phyloP scores from a whole-genome alignment of 2,888 invertebrate species.

The Orthosia gothica region DNA sequence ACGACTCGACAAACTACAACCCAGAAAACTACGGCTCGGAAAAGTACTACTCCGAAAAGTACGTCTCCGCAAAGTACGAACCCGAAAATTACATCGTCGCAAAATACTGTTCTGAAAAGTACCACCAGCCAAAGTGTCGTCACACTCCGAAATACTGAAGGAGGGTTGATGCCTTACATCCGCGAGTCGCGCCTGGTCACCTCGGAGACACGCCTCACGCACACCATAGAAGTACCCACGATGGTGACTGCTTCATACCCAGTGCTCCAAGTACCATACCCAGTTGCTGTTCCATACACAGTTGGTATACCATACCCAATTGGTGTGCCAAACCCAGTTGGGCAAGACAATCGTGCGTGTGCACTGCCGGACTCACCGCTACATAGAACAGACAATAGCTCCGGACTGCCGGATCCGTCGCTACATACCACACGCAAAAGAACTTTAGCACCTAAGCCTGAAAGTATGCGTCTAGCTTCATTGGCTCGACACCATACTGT shows the following conservation, averaged over 20 bases:
- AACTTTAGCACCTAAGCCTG: slow-evolving; percentile 7
- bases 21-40: fast-evolving
- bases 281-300: no score
- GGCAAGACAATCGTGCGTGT: no score
- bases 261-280: no score
- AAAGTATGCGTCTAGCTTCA: no score
- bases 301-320: no score
- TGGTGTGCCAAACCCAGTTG: no score
- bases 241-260: background rate
- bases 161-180: slow-evolving; percentile 38
- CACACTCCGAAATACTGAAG: background rate
- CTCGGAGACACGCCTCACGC: background rate
- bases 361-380: no score
- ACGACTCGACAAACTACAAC: background rate
- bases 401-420: no score
- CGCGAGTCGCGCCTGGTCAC: slow-evolving; percentile 21
- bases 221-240: background rate
- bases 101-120: background rate
- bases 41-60: background rate
- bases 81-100: no score
- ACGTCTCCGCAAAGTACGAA: background rate
- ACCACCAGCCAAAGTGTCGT: background rate
- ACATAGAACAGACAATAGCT: no score
- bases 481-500: background rate
- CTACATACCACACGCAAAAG: no score